Conservation (phyloP, 1,140 invertebrate species). For the Arctopsyche grandis region DNA sequence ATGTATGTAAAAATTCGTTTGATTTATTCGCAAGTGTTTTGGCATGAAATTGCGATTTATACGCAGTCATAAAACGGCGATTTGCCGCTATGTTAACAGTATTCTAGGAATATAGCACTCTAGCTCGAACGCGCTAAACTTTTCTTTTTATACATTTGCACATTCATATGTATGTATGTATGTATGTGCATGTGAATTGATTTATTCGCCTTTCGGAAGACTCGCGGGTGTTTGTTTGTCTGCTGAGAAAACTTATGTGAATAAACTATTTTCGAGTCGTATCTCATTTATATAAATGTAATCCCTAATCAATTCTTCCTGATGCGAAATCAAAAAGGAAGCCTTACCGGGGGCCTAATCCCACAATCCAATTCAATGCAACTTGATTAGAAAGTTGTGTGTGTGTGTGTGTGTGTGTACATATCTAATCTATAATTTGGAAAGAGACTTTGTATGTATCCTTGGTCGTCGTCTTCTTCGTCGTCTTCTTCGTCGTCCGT, state of each 20-base stretch:
- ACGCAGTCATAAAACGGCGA: neutral
- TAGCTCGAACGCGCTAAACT: neutral
- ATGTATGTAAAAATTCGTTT: neutral
- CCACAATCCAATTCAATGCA: neutral
- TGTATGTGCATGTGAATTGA: neutral
- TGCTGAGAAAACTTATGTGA: neutral
- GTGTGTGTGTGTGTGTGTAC: too few relatives aligned
- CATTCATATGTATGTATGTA: neutral
- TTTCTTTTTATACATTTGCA: neutral
- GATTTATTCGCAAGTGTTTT: neutral
- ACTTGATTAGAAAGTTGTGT: slow-evolving; percentile 20
- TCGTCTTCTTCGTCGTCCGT: too few relatives aligned
- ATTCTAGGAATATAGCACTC: neutral
- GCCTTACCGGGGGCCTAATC: neutral
- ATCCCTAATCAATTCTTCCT: neutral
- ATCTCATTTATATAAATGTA: neutral
- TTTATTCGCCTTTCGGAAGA: too few relatives aligned
- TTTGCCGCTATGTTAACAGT: neutral
- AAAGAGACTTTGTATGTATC: too few relatives aligned
- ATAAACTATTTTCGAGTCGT: neutral
- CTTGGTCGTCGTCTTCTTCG: too few relatives aligned
- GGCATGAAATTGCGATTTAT: slow-evolving; percentile 7
- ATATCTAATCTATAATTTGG: too few relatives aligned
- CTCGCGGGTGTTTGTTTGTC: neutral
- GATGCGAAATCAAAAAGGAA: slow-evolving; percentile 23